Conservation (phyloP, 2,888 invertebrate species). For the Parthenolecanium corni region DNA sequence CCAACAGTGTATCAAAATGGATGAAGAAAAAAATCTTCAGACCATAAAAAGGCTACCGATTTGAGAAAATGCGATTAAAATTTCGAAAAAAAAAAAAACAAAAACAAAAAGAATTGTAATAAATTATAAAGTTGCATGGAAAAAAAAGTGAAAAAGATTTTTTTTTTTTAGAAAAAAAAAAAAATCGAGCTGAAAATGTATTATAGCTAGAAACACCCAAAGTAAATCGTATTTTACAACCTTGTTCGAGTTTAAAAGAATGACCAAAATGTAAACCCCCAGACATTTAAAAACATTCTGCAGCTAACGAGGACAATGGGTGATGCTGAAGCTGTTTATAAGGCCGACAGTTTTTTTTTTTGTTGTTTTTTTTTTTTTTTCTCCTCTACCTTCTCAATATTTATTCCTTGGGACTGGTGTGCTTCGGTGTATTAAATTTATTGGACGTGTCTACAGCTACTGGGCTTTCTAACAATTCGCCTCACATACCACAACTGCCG, state of each 20-base stretch:
- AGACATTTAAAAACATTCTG: constrained; percentile 23
- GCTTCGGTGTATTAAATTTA: constrained; percentile 23
- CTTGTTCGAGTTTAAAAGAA: constrained; percentile 19
- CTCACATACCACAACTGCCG: constrained; percentile 22
- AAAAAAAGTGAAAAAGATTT: constrained; percentile 11
- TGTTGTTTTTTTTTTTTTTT: too few relatives aligned
- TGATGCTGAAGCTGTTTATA: constrained; percentile 24
- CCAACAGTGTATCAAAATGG: constrained; percentile 1
- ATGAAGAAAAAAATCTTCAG: neutral
- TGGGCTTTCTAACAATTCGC: constrained; percentile 28
- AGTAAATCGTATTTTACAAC: constrained; percentile 26
- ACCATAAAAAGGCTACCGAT: neutral
- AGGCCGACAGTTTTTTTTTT: constrained; percentile 7
- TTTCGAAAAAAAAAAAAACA: neutral
- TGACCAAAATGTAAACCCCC: constrained; percentile 26
- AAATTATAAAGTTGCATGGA: neutral
- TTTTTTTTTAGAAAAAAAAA: neutral
- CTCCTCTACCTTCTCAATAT: too few relatives aligned
- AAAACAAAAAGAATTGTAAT: neutral
- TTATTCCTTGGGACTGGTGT: constrained; percentile 18
- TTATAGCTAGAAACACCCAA: constrained; percentile 19
- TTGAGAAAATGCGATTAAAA: neutral
- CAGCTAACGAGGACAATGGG: constrained; percentile 25
- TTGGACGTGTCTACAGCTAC: constrained; percentile 28
- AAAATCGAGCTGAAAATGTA: constrained; percentile 18